Evolutionary conservation across 53 echinoderm and acorn worm genomes (phyloP), one percentile per base, ranked within the genome.

Genomic region (Henricia sp.): DNA sequence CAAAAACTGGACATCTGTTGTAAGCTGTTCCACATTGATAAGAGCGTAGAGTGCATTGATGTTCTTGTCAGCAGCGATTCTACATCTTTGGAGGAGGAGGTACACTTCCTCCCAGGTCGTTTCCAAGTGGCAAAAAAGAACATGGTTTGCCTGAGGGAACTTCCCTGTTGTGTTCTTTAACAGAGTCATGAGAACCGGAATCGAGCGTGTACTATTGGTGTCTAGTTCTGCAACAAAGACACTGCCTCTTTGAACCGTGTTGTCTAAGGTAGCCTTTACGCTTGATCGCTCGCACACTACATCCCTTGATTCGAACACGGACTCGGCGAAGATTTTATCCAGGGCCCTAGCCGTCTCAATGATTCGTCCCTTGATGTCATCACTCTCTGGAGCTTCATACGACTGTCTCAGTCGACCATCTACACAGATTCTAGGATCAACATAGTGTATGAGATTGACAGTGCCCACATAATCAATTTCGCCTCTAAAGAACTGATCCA

Each of bases 141-240:
- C 74, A 34, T 87, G 87, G 63, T 75, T 87, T 77, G 87, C 66
- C 51, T 77, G 75, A n/a, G 87, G 87, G 40, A 65, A 78, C 23
- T 64, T 44, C 25, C 74, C 78, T n/a, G 77, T 74, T 14, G 87
- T 87, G 43, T 78, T 78, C 39, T 56, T 30, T 2, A 64, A 66
- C 34, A 87, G 43, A 11, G 75, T 57, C 52, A 87, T 74, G 25
- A 87, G 67, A 24, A 87, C 87, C 26, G 87, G 87, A 67, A 87
- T 67, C 4, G 87, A 77, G 23, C 68, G 66, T 55, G 87, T 78
- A 40, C 87, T 87, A 37, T 68, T 72, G n/a, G 23, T 34, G 36
- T 78, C 87, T 30, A 87, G 52, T 16, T 87, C 78, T 35, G 78
- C 87, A 13, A 87, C 87, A 41, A 66, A 87, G 8, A 87, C 78